phyloP scores from a whole-genome alignment of 2,113 vertebrate genomes.

The Clarias gariepinus region DNA sequence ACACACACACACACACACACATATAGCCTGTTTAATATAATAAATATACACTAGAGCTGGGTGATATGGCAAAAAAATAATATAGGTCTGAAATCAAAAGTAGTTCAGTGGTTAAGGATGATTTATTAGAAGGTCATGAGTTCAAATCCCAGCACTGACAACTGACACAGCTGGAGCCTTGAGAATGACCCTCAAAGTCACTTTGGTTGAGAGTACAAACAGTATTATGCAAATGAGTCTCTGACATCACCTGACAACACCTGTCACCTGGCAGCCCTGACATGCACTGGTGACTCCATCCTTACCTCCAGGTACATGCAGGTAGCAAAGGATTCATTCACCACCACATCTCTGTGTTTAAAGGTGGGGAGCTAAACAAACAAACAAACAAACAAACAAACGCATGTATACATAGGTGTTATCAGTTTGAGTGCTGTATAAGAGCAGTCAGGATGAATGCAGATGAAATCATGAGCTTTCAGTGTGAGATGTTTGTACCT shows the following conservation, averaged over 20 bases:
- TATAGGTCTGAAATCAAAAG: too few relatives aligned
- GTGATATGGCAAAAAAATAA: too few relatives aligned
- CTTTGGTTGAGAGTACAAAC: too few relatives aligned
- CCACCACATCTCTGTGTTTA: slow-evolving; percentile 58
- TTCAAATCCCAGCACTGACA: too few relatives aligned
- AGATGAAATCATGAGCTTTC: neutral
- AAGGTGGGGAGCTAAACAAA: slow-evolving; percentile 69
- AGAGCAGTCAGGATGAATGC: neutral
- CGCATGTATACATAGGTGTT: neutral
- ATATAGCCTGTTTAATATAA: too few relatives aligned
- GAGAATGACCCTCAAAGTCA: too few relatives aligned
- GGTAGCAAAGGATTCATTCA: slow-evolving; percentile 72
- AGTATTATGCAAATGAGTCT: neutral
- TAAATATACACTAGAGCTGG: too few relatives aligned
- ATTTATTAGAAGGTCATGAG: too few relatives aligned
- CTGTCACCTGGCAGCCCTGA: neutral
- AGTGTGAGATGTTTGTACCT: slow-evolving; percentile 54
- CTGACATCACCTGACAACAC: neutral
- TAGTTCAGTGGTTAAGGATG: too few relatives aligned
- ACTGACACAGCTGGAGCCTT: too few relatives aligned
- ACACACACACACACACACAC: too few relatives aligned
- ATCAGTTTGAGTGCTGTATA: neutral
- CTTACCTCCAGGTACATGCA: slow-evolving; percentile 77
- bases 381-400: neutral
- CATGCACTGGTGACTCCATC: neutral